Base-by-base conservation (phyloP, 2,888 invertebrate genomes). In the Lordiphosa fenestrarum region DNA sequence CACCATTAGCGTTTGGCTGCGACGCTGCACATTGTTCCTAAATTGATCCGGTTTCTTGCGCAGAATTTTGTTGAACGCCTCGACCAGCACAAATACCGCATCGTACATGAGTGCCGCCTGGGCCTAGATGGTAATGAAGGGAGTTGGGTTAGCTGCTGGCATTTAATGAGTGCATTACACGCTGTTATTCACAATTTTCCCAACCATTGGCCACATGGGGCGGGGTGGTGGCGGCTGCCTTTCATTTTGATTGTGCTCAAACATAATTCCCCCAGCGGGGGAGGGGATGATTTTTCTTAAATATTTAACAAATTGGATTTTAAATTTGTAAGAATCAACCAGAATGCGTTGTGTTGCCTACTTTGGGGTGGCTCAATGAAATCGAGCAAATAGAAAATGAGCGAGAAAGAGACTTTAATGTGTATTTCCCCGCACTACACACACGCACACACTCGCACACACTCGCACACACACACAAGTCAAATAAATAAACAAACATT, bases 61-160 rank as follows among this genome's bases (percentile, higher is more conserved):
- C 84, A 96, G 91, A 70, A 97, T 92, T 88, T 95, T 94, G 85
- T 95, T 94, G 81, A 98, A 94, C 19, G 97, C 96, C 86, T 97
- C 96, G 74, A 96, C 95, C 49, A 98, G 91, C 0, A 98, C 96
- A 88, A 95, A 94, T 10, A 98, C 96, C 2, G 97, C 97, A 86
- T 98, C 98, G 89, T 97, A 97, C 94, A 98, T 97, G 68, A 98
- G 91, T 0, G 98, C 98, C 0, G 97, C 96, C 90, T 97, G 96
- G 2, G 98, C 96, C 96, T 96, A 47, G 23, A 54, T 49, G 10
- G 39, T 15, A 35, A 25, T 46, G 37, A 25, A 53, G 13, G 38
- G 21, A 38, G 13, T 9, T 9, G 5, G 37, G 21, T 44, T 33
- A 30, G 44, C 44, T 69, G 64, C 71, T 66, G 64, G 51, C 65